Evolutionary conservation across 2,888 invertebrate species (phyloP).

Genomic region (Maniola hyperantus): DNA sequence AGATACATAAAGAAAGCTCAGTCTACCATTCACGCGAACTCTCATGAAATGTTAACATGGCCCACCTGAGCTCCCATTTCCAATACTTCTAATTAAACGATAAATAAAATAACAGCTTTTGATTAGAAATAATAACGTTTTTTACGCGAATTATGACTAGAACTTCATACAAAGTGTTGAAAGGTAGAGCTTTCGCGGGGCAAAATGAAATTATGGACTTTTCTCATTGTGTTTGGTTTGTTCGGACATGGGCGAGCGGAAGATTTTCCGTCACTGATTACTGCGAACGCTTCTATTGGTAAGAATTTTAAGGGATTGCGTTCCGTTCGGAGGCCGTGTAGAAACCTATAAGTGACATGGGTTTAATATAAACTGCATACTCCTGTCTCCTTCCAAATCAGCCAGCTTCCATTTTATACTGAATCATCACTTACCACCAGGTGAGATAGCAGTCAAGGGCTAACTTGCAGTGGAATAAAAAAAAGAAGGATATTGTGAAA

Average conservation of each 20-base stretch:
- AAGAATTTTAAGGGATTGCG: not conserved
- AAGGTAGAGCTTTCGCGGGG: conserved; percentile 44
- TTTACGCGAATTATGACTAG: conserved; percentile 63
- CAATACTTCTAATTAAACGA: conserved; percentile 48
- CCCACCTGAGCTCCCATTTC: conserved; percentile 50
- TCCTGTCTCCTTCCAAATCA: too few relatives aligned
- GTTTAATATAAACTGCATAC: too few relatives aligned
- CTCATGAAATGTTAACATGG: conserved; percentile 63
- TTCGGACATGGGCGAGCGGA: conserved; percentile 62
- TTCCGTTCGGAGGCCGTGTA: too few relatives aligned
- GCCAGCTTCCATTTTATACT: too few relatives aligned
- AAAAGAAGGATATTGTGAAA: too few relatives aligned
- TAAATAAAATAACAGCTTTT: conserved; percentile 52
- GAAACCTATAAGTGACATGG: too few relatives aligned
- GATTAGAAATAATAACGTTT: conserved; percentile 32
- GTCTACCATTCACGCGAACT: conserved; percentile 38
- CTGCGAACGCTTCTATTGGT: conserved; percentile 86
- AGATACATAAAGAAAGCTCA: conserved; percentile 35
- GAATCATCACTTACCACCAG: too few relatives aligned
- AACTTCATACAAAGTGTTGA: conserved; percentile 42
- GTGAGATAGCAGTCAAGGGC: too few relatives aligned
- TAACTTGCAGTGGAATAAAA: too few relatives aligned
- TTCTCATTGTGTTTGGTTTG: conserved; percentile 48
- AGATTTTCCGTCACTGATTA: conserved; percentile 88
- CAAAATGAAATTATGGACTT: conserved; percentile 61